phyloP scores from a whole-genome alignment of 2,113 vertebrate species.

The Anhinga anhinga region DNA sequence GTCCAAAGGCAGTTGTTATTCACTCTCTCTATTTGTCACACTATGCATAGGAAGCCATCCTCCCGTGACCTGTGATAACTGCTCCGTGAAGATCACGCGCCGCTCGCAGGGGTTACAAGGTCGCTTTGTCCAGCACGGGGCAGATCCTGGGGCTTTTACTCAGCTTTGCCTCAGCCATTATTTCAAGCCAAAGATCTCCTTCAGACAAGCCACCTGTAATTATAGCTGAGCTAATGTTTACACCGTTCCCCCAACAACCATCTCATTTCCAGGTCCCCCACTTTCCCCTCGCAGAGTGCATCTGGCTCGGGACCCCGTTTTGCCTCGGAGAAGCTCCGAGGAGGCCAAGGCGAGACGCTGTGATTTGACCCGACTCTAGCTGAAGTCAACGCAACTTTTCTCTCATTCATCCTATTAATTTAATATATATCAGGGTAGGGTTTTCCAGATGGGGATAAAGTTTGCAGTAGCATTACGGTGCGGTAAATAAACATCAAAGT shows the following conservation, averaged over 20 bases:
- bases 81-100: rapidly evolving
- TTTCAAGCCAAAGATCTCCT: not conserved
- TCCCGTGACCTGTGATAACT: not conserved
- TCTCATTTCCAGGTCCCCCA: not conserved
- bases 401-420: not conserved
- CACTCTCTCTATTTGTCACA: not conserved
- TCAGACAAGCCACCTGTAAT: not conserved
- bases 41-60: not conserved
- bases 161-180: not conserved
- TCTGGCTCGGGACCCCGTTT: not conserved
- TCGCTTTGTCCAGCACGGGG: not conserved
- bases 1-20: not conserved
- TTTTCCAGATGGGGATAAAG: not conserved
- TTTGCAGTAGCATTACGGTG: not conserved
- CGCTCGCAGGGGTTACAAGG: rapidly evolving
- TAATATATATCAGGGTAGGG: not conserved
- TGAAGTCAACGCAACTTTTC: not conserved
- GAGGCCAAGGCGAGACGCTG: not conserved
- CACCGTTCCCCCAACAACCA: not conserved
- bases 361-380: not conserved
- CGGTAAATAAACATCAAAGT: not conserved
- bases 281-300: rapidly evolving
- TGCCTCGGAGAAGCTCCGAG: not conserved
- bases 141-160: not conserved
- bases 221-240: not conserved